Base-by-base conservation (phyloP, 2,113 vertebrate genomes). In the Tetrao urogallus region DNA sequence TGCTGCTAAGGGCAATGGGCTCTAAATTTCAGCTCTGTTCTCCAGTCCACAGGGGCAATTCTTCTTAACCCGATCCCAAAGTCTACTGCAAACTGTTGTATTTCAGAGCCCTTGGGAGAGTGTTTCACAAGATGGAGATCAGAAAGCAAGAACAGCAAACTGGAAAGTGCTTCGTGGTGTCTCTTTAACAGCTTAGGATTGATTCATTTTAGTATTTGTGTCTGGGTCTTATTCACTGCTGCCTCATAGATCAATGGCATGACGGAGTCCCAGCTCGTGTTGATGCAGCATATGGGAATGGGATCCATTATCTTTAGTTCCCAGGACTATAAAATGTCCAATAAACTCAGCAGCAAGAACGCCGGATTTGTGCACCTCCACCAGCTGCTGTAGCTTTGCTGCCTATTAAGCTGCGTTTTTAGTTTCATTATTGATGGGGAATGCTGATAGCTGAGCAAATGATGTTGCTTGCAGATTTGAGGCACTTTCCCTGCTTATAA, bases 311-410 rank as follows among this genome's bases (percentile, higher is more conserved):
- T 91, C 96, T 96, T 95, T 96, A 93, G 91, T 93, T 97, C 96
- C 96, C 93, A 95, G 84, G 86, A 91, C 93, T 96, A 89, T 93
- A 97, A 97, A 95, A 97, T 25, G 79, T 88, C 96, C 95, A 96
- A 96, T 96, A 97, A 97, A 97, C 86, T 95, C 91, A 92, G 92
- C 85, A 94, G 88, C 52, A 74, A 88, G 88, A 76, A 74, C 83
- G 88, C 94, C 94, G 95, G 93, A 87, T 90, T 90, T 67, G 82
- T 75, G 85, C n/a, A 8, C 82, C 81, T 66, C 57, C 96, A 91
- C 90, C 96, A 96, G 95, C 96, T 97, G 96, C 97, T 90, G 61
- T 71, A 92, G 74, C 63, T 88, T 95, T 78, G 38, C 73, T 90
- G 82, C 21, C 61, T 95, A 88, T 93, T 94, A 93, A 96, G 86